Conservation (phyloP, 1,140 invertebrate species). For the Halesus radiatus region DNA sequence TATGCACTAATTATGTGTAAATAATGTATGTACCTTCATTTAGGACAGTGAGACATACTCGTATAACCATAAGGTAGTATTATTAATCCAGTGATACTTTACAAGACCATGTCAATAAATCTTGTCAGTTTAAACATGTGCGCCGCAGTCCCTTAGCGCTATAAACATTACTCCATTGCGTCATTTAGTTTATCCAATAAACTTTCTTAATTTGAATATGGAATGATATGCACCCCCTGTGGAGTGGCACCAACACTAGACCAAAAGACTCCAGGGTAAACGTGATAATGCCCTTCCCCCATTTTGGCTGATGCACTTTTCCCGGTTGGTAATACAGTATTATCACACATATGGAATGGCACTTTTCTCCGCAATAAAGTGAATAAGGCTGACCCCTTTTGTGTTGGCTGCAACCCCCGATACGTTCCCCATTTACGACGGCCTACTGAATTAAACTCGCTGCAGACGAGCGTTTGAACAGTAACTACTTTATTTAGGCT, state of each 20-base stretch:
- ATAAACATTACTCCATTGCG: conserved; percentile 28
- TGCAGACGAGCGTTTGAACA: background rate
- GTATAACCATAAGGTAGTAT: background rate
- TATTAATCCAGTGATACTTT: background rate
- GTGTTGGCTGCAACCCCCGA: background rate
- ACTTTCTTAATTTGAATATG: conserved; percentile 49
- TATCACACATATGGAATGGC: conserved; percentile 52
- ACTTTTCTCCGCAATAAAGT: conserved; percentile 47
- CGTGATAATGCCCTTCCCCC: conserved; percentile 25
- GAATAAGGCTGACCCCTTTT: conserved; percentile 47
- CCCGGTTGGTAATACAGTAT: conserved; percentile 48
- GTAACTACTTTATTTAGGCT: too few species aligned
- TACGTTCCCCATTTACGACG: too few species aligned
- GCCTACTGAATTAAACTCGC: background rate
- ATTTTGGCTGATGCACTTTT: conserved; percentile 32
- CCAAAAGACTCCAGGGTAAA: background rate
- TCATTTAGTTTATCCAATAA: conserved; percentile 41
- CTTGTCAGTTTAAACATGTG: conserved; percentile 26
- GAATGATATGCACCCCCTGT: conserved; percentile 39
- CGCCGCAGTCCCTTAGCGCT: conserved; percentile 3
- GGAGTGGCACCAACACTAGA: background rate
- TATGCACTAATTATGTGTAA: too few species aligned
- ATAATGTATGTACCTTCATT: too few species aligned
- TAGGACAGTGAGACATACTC: too few species aligned
- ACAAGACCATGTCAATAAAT: background rate